Percentiles rank a stretch among this genome's conserved stretches.
phyloP scores from a whole-genome alignment of 2,888 invertebrate genomes.

The Scaptodrosophila latifasciaeformis region DNA sequence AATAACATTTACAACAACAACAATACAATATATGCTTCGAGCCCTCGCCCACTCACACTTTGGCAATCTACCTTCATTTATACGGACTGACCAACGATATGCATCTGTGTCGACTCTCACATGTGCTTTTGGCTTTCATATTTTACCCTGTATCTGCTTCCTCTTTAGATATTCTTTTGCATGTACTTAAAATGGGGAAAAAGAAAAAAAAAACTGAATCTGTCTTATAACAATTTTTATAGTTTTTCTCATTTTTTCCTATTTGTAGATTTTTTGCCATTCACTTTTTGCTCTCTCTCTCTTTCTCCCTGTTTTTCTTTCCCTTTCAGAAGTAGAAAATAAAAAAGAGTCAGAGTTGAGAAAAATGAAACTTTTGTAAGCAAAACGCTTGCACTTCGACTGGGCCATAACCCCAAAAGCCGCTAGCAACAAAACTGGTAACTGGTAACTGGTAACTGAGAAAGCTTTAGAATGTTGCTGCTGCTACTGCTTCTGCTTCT shows the following conservation, averaged over 20 bases:
- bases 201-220: no score
- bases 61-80: no score
- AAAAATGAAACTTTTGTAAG: background rate
- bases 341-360: no score
- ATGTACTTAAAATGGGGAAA: no score
- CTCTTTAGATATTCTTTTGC: no score
- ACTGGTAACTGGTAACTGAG: slow-evolving; percentile 6
- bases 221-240: slow-evolving; percentile 42
- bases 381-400: slow-evolving; percentile 45
- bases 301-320: background rate
- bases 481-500: slow-evolving; percentile 1
- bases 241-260: slow-evolving; percentile 10
- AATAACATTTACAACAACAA: slow-evolving; percentile 16
- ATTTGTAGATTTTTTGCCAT: no score
- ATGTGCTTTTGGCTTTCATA: slow-evolving; percentile 9
- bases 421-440: slow-evolving; percentile 11
- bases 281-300: background rate
- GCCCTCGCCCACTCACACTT: no score
- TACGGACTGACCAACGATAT: slow-evolving; percentile 37
- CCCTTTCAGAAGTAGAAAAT: no score
- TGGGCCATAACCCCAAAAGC: slow-evolving; percentile 9
- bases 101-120: slow-evolving; percentile 32
- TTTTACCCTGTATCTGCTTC: background rate
- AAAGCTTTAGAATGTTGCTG: background rate
- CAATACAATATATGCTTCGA: background rate